Evolutionary conservation across 2,888 invertebrate species (phyloP).

Genomic region (Hypena proboscidalis): DNA sequence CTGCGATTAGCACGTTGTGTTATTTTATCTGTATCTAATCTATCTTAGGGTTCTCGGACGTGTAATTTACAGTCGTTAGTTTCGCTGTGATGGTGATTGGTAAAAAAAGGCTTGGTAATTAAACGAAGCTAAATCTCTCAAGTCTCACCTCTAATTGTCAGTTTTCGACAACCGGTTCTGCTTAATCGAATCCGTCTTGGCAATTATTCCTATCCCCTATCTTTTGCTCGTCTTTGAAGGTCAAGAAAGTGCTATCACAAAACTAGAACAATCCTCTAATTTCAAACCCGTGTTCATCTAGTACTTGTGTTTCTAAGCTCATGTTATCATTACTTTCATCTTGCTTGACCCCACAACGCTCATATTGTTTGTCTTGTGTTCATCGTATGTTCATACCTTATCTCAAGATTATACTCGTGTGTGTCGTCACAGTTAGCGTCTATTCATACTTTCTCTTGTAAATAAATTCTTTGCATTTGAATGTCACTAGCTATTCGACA

Average conservation of each 20-base stretch:
- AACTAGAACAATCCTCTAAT: no score
- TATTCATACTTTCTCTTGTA: constrained; percentile 37
- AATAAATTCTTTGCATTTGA: constrained; percentile 28
- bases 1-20: constrained; percentile 7
- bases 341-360: constrained; percentile 46
- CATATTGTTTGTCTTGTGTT: constrained; percentile 34
- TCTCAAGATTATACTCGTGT: constrained; percentile 37
- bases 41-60: constrained; percentile 6
- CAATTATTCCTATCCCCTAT: no score
- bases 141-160: no score
- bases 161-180: no score
- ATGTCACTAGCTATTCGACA: not conserved
- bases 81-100: no score
- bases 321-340: constrained; percentile 57
- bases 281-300: constrained; percentile 31
- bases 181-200: no score
- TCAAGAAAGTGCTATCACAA: no score
- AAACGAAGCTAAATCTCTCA: no score
- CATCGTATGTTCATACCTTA: constrained; percentile 35
- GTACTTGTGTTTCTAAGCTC: constrained; percentile 34
- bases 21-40: constrained; percentile 10
- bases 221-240: no score
- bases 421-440: constrained; percentile 33
- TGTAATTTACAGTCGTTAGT: no score
- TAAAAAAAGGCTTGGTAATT: no score